Percentiles rank a stretch among this genome's conserved stretches.
Evolutionary conservation across 2,113 vertebrate genomes (phyloP).

Genomic region (Callipepla squamata): DNA sequence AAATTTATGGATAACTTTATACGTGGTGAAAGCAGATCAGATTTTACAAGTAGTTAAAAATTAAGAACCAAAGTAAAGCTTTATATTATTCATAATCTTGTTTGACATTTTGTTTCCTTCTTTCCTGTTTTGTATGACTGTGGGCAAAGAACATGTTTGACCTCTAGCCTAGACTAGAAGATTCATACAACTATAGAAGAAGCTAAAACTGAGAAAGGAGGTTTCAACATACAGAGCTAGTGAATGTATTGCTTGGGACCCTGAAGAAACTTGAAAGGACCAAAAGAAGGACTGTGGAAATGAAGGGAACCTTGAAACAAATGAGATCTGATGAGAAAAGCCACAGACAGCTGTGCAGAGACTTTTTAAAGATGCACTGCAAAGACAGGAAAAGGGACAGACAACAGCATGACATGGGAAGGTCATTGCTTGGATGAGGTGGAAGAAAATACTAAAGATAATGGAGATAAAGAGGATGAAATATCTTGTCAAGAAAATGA

Average conservation of each 20-base stretch:
- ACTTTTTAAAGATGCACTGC: neutral
- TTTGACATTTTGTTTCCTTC: neutral
- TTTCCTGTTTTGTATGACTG: rapidly evolving
- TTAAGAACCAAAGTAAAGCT: neutral
- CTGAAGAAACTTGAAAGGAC: neutral
- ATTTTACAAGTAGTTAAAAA: neutral
- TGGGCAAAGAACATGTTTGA: neutral
- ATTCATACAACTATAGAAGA: neutral
- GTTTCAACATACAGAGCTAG: neutral
- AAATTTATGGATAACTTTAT: neutral
- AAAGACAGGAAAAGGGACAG: neutral
- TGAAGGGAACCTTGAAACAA: neutral
- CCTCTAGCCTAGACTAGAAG: neutral
- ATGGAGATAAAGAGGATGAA: neutral
- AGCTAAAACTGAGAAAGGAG: neutral
- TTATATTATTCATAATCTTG: neutral
- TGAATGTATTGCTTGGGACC: rapidly evolving
- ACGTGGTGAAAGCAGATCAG: neutral
- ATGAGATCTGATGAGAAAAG: neutral
- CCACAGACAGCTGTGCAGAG: neutral
- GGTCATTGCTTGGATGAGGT: neutral
- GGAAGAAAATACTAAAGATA: neutral
- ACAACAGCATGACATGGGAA: neutral
- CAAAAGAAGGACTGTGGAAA: neutral
- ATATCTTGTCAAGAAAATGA: neutral